Conservation (phyloP, 2,797 vertebrate species). For the Jordanella pulchra region DNA sequence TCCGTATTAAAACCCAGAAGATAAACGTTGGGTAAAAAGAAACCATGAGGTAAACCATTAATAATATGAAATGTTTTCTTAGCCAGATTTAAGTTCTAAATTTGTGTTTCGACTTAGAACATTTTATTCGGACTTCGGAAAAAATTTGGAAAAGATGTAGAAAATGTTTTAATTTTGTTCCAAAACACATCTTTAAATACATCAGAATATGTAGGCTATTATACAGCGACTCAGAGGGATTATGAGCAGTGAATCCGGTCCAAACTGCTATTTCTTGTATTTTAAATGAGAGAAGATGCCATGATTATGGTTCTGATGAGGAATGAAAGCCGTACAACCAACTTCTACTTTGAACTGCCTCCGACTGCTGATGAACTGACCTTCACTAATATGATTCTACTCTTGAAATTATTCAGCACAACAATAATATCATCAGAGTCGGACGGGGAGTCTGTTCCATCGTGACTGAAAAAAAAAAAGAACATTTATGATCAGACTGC, state of each 20-base stretch:
- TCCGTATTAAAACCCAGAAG: background rate
- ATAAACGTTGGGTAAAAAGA: background rate
- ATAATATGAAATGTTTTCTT: background rate
- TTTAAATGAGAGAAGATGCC: background rate
- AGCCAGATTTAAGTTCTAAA: no score
- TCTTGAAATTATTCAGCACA: slow-evolving; percentile 95
- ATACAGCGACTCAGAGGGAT: background rate
- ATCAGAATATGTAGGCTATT: background rate
- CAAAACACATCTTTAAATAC: no score
- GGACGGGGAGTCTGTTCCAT: slow-evolving; percentile 93
- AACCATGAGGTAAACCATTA: background rate
- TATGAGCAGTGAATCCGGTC: background rate
- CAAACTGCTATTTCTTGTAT: background rate
- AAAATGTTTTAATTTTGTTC: no score
- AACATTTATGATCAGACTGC: slow-evolving; percentile 6
- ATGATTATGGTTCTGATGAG: background rate
- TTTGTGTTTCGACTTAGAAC: no score
- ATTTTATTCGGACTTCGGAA: no score
- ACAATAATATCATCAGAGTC: slow-evolving; percentile 90
- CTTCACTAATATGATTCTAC: slow-evolving; percentile 98
- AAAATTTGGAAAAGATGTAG: no score
- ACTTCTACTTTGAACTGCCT: background rate
- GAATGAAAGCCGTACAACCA: background rate
- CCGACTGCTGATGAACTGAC: slow-evolving; percentile 65
- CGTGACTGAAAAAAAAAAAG: slow-evolving; percentile 82